Conservation (phyloP, 2,797 vertebrate species). For the Bryconaethiops microstoma region DNA sequence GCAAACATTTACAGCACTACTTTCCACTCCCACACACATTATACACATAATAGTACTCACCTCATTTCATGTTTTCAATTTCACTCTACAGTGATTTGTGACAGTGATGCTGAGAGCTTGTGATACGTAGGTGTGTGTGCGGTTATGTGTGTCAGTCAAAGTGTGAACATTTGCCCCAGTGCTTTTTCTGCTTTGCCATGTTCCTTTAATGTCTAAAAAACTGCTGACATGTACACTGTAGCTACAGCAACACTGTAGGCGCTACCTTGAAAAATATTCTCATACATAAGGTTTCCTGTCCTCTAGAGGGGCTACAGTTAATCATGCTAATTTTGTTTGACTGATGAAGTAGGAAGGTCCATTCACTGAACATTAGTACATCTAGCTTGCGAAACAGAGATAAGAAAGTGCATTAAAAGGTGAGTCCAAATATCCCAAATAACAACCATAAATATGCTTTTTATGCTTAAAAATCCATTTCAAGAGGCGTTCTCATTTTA, state of each 20-base stretch:
- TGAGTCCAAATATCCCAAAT: no score
- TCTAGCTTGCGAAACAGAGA: neutral
- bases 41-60: slow-evolving; percentile 77
- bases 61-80: slow-evolving; percentile 77
- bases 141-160: neutral
- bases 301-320: neutral
- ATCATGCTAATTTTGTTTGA: neutral
- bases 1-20: slow-evolving; percentile 59
- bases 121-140: slow-evolving; percentile 53
- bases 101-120: slow-evolving; percentile 72
- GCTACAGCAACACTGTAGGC: neutral
- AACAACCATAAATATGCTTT: no score
- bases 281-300: neutral
- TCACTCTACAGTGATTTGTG: slow-evolving; percentile 76
- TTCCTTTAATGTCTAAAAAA: neutral
- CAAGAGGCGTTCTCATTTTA: no score
- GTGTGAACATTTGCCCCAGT: slow-evolving; percentile 7
- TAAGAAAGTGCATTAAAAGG: neutral
- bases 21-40: slow-evolving; percentile 58
- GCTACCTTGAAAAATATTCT: neutral
- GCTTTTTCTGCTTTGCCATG: neutral
- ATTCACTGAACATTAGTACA: neutral
- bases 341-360: neutral
- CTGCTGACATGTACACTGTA: neutral
- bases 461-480: no score